Evolutionary conservation across 2,113 vertebrate species (phyloP).

Genomic region (Thamnophis sirtalis): DNA sequence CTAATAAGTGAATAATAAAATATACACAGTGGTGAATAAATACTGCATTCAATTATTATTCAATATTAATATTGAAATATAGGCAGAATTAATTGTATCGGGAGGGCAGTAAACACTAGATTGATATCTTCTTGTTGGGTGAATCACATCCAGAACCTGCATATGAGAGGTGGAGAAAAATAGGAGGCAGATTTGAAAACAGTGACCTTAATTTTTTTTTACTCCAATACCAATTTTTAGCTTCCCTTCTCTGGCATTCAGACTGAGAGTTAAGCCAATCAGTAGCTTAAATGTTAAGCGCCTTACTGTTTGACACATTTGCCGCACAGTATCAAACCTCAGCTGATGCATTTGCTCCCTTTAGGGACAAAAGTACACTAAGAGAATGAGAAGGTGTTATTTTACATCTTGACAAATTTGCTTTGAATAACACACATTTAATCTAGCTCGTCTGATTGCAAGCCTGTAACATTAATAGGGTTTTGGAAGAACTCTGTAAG

Average conservation of each 20-base stretch:
- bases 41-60: neutral
- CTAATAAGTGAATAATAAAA: neutral
- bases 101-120: too few species aligned
- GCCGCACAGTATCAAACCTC: neutral
- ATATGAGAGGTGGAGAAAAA: neutral
- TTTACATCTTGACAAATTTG: neutral
- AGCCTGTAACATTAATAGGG: neutral
- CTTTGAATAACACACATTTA: neutral
- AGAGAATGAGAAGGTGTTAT: neutral
- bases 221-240: neutral
- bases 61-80: neutral
- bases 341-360: fast-evolving
- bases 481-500: neutral
- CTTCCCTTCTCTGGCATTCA: neutral
- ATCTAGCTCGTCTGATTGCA: neutral
- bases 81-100: neutral
- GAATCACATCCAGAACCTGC: too few species aligned
- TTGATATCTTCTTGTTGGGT: neutral
- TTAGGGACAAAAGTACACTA: neutral
- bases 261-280: neutral
- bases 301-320: fast-evolving
- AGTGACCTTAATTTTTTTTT: neutral
- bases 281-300: neutral
- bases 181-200: neutral
- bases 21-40: neutral